These are phyloP conservation scores for Amphibalanus amphitrite DNA, from an alignment of 1,140 invertebrate species.

Conservation along the genomic window DNA sequence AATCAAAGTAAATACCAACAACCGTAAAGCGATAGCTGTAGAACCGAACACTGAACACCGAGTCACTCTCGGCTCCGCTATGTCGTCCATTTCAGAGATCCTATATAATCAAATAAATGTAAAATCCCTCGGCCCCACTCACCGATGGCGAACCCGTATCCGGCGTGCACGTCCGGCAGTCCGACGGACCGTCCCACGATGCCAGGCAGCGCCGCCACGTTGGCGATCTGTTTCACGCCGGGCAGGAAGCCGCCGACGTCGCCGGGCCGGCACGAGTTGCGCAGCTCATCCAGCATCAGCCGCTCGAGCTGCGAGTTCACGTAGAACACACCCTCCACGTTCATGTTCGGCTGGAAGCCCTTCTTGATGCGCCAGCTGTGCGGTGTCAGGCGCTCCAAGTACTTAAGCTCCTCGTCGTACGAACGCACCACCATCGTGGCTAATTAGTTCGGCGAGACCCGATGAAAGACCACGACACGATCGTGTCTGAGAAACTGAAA, in stretches of 20 bases:
- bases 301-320: constrained; percentile 84
- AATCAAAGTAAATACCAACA: too few relatives aligned
- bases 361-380: constrained; percentile 91
- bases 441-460: too few relatives aligned
- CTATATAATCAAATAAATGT: too few relatives aligned
- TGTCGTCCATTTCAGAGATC: too few relatives aligned
- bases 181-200: constrained; percentile 84
- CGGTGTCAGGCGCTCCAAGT: constrained; percentile 70
- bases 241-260: constrained; percentile 90
- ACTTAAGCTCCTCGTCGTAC: constrained; percentile 87
- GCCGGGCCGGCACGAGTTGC: constrained; percentile 71
- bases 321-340: constrained; percentile 96
- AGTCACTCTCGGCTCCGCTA: too few relatives aligned
- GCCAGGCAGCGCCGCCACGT: constrained; percentile 95
- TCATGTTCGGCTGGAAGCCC: constrained; percentile 99
- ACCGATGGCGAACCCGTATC: constrained; percentile 98
- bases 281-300: constrained; percentile 94
- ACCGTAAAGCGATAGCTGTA: too few relatives aligned
- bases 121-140: too few relatives aligned
- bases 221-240: constrained; percentile 98
- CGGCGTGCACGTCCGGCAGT: constrained; percentile 95
- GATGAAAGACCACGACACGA: too few relatives aligned
- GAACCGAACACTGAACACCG: too few relatives aligned
- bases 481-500: too few relatives aligned
- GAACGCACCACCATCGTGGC: constrained; percentile 63